A percentile compares a stretch with the other conserved stretches of the same genome.
These are phyloP conservation scores for Vanessa cardui DNA, from an alignment of 2,888 invertebrate species.

Conservation along the genomic window DNA sequence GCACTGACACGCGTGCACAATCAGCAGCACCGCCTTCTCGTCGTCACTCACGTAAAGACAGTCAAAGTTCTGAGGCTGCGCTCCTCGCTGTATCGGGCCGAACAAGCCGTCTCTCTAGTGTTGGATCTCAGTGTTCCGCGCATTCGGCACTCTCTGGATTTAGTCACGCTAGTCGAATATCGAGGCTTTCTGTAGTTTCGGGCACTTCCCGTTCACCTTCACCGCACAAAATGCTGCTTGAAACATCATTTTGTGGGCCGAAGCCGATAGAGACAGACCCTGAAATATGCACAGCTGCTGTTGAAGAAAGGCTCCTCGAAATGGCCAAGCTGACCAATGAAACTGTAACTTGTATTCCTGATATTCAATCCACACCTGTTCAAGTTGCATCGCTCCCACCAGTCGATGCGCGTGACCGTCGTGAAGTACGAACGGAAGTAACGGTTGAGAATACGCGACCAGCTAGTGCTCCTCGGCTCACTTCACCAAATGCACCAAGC, in stretches of 20 bases:
- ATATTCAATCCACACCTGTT: not conserved
- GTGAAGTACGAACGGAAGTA: constrained; percentile 68
- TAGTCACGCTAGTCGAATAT: constrained; percentile 60
- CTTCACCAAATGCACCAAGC: constrained; percentile 40
- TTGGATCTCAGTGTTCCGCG: constrained; percentile 90
- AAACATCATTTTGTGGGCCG: constrained; percentile 95
- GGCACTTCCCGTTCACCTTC: constrained; percentile 89
- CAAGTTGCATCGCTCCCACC: constrained; percentile 36
- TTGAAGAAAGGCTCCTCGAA: constrained; percentile 71
- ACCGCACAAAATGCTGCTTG: constrained; percentile 94
- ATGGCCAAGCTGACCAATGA: constrained; percentile 58
- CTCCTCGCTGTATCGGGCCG: constrained; percentile 89
- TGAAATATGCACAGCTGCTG: constrained; percentile 74
- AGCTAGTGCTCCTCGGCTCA: constrained; percentile 42
- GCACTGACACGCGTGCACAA: constrained; percentile 70
- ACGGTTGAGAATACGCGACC: constrained; percentile 57
- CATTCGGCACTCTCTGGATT: constrained; percentile 74
- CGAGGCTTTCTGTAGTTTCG: constrained; percentile 77
- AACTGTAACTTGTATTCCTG: constrained; percentile 22
- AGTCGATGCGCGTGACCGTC: constrained; percentile 61
- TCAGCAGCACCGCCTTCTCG: constrained; percentile 56
- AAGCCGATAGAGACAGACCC: constrained; percentile 85
- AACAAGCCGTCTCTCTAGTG: constrained; percentile 91
- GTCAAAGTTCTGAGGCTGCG: constrained; percentile 89
- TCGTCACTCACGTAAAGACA: constrained; percentile 86